Evolutionary conservation across 2,797 vertebrate genomes (phyloP).

Genomic region (Pangasius krempfi): DNA sequence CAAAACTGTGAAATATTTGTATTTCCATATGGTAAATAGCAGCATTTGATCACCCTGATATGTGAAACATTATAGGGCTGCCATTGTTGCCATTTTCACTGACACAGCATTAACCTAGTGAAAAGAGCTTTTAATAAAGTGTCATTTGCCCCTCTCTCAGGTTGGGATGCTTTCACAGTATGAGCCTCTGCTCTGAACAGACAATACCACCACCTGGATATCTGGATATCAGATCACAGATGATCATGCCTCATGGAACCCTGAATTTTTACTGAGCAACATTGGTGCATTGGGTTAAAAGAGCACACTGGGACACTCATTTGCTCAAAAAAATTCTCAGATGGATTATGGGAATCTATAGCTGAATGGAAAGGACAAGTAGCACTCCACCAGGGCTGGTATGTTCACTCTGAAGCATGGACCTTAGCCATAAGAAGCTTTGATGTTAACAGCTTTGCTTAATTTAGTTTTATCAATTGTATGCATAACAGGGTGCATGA

Average conservation of each 20-base stretch:
- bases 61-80: constrained; percentile 3
- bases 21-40: neutral
- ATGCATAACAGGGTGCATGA: neutral
- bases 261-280: neutral
- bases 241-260: constrained; percentile 4
- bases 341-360: constrained; percentile 41
- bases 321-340: constrained; percentile 19
- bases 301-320: neutral
- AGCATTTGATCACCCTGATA: neutral
- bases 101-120: constrained; percentile 35
- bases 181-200: constrained; percentile 33
- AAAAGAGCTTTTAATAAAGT: constrained; percentile 32
- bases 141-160: constrained; percentile 20
- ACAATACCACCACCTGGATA: constrained; percentile 10
- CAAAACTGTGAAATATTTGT: neutral
- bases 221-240: constrained; percentile 7
- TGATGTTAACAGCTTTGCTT: neutral
- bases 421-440: neutral
- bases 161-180: constrained; percentile 22
- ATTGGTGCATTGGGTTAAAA: neutral
- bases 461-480: neutral
- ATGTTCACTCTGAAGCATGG: constrained; percentile 38
- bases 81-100: constrained; percentile 39
- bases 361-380: constrained; percentile 62
- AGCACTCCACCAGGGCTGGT: constrained; percentile 60